Base-by-base conservation (phyloP, 2,113 vertebrate species). In the Kryptolebias marmoratus region DNA sequence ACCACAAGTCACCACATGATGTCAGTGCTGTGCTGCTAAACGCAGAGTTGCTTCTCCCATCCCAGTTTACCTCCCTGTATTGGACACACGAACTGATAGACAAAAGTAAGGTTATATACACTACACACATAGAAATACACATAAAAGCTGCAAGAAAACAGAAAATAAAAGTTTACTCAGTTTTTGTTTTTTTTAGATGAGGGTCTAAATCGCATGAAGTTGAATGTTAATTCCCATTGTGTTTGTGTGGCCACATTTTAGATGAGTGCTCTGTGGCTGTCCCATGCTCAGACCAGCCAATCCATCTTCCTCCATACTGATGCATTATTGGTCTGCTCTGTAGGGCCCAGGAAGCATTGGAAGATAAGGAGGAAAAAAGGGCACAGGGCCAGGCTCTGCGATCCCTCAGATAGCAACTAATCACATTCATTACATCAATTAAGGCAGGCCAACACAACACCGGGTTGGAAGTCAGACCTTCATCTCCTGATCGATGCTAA, bases 371-470 rank as follows among this genome's bases (percentile, higher is more conserved):
- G 83, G 53, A 7, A 56, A 69, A 75, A 70, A 54, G 86, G 83
- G 77, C 77, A 63, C 80, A 73, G 82, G 86, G 88, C 87, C 88
- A 79, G 88, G 78, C 80, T 66, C 82, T 84, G 88, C 27, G 91
- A 94, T 93, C 79, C 83, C 80, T 71, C 78, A 72, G 93, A 94
- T 94, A 92, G 76, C 81, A 83, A 83, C 91, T 93, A 94, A 94
- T 94, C 92, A 90, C 91, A 93, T 94, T 92, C 90, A 92, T 93
- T 93, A 92, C 83, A 91, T 92, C 90, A 91, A 94, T 94, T 94
- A 94, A 85, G 82, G 87, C 88, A 81, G 86, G 56, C 72, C 81
- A 62, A 86, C 83, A 89, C 88, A 87, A 77, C 81, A 81, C 75
- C 64, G 75, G 79, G 67, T 84, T 31, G 63, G 3, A 64, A 82